These are phyloP conservation scores for Achlya flavicornis DNA, from an alignment of 2,888 invertebrate genomes.

Conservation along the genomic window DNA sequence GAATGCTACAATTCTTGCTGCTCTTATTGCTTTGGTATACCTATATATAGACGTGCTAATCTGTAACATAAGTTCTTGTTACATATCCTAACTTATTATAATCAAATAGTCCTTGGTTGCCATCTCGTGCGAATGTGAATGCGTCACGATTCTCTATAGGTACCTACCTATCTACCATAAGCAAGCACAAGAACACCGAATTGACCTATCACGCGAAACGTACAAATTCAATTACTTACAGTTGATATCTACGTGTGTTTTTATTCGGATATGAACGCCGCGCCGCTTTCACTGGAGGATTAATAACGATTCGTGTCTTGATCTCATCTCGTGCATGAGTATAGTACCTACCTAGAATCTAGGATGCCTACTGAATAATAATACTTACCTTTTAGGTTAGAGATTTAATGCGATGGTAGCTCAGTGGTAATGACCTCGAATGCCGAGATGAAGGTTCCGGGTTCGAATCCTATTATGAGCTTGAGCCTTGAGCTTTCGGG, in stretches of 20 bases:
- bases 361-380: not conserved
- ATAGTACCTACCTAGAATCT: not conserved
- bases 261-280: not conserved
- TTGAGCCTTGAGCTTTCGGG: too few species aligned
- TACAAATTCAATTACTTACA: slow-evolving; percentile 16
- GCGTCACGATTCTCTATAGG: slow-evolving; percentile 39
- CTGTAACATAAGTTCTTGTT: too few species aligned
- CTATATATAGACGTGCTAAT: too few species aligned
- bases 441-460: too few species aligned
- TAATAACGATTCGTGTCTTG: slow-evolving; percentile 1
- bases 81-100: slow-evolving; percentile 13
- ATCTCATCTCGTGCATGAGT: not conserved
- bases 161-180: not conserved
- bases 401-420: too few species aligned
- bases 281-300: slow-evolving; percentile 8
- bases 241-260: slow-evolving; percentile 1
- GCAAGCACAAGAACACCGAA: slow-evolving; percentile 24
- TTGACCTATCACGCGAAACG: slow-evolving; percentile 54
- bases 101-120: slow-evolving; percentile 29
- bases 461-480: too few species aligned
- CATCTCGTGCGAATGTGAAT: slow-evolving; percentile 18
- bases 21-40: too few species aligned
- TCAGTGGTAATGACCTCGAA: too few species aligned
- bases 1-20: too few species aligned
- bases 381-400: not conserved